Percentiles rank a stretch among this genome's conserved stretches.
Evolutionary conservation across 2,797 vertebrate species (phyloP).

Genomic region (Sebastes variabilis): DNA sequence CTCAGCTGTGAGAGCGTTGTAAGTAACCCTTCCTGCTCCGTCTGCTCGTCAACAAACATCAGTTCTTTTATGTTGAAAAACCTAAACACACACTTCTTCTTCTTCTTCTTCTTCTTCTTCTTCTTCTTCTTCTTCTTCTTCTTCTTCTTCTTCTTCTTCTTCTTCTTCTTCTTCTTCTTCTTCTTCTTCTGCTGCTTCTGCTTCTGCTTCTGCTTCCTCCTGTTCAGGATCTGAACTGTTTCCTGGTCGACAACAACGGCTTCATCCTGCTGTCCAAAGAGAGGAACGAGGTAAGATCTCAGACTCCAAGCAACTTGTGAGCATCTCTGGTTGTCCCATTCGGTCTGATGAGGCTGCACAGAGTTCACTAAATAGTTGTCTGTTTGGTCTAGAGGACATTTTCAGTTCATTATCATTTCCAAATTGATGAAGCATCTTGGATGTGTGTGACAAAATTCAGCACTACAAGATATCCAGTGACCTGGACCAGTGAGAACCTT

Average conservation of each 20-base stretch:
- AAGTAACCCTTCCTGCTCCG: slow-evolving; percentile 66
- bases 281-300: slow-evolving; percentile 83
- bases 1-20: slow-evolving; percentile 89
- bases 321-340: too few relatives aligned
- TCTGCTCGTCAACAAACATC: not conserved
- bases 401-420: too few relatives aligned
- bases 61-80: not conserved
- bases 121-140: rapidly evolving
- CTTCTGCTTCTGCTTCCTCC: not conserved
- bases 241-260: slow-evolving; percentile 92
- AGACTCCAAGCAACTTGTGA: not conserved
- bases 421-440: not conserved
- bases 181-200: not conserved
- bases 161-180: too few relatives aligned
- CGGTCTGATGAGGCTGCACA: not conserved
- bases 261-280: slow-evolving; percentile 91
- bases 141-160: not conserved
- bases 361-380: not conserved
- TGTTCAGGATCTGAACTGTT: slow-evolving; percentile 90
- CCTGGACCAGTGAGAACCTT: not conserved
- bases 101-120: not conserved
- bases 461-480: not conserved
- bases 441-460: not conserved
- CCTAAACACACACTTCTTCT: not conserved
- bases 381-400: not conserved